These are phyloP conservation scores for Myotis planiceps DNA, from an alignment of 2,797 vertebrate genomes.

Conservation along the genomic window DNA sequence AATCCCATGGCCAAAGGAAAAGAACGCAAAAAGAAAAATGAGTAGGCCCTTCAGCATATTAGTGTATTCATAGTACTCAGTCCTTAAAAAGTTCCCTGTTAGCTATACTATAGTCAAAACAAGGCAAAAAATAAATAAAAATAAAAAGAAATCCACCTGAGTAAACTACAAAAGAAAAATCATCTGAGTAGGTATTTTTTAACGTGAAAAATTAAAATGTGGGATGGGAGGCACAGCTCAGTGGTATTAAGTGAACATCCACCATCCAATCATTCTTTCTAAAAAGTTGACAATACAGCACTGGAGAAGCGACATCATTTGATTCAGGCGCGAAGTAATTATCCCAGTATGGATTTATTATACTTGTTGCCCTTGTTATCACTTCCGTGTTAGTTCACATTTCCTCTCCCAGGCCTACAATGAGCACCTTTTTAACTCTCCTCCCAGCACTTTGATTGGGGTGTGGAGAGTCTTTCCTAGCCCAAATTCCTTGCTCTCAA, in stretches of 20 bases:
- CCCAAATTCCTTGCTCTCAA: background rate
- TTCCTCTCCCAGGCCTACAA: background rate
- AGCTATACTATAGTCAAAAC: constrained; percentile 9
- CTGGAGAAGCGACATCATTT: background rate
- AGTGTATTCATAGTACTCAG: background rate
- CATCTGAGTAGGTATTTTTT: background rate
- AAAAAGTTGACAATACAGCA: background rate
- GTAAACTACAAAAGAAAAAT: constrained; percentile 46
- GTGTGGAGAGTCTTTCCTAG: background rate
- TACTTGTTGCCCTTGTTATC: background rate
- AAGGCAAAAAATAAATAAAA: background rate
- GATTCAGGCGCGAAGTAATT: constrained; percentile 3
- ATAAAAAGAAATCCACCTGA: background rate
- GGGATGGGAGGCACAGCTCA: background rate
- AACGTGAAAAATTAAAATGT: constrained; percentile 26
- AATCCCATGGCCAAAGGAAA: background rate
- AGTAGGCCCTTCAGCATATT: background rate
- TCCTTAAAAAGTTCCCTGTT: background rate
- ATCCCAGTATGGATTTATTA: background rate
- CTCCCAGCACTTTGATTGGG: background rate
- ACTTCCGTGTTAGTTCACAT: background rate
- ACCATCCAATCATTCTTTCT: constrained; percentile 1
- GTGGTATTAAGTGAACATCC: background rate
- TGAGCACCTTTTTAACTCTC: background rate
- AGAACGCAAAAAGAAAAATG: background rate